phyloP scores from a whole-genome alignment of 2,113 vertebrate genomes.

The Montifringilla adamsi region DNA sequence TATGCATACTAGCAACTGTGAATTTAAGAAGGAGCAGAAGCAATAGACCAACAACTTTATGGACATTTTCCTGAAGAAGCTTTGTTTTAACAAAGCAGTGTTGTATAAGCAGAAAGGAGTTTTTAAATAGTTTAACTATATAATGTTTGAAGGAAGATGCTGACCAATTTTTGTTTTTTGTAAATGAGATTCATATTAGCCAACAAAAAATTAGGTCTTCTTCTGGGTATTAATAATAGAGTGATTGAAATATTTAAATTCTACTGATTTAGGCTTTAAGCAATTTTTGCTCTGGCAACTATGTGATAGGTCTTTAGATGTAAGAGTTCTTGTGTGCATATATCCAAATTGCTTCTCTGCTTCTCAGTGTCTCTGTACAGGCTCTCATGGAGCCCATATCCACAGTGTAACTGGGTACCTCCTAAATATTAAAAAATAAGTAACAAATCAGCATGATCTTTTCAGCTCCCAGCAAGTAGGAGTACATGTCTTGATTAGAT shows the following conservation, averaged over 20 bases:
- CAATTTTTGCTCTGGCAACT: background rate
- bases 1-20: background rate
- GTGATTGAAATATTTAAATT: background rate
- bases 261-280: background rate
- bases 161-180: background rate
- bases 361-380: background rate
- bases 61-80: background rate
- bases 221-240: background rate
- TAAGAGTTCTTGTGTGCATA: background rate
- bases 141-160: background rate
- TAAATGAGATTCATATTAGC: background rate
- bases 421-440: conserved; percentile 51
- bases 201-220: background rate
- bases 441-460: conserved; percentile 55
- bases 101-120: background rate
- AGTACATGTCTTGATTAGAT: conserved; percentile 59
- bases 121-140: background rate
- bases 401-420: background rate
- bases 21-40: conserved; percentile 9
- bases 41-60: background rate
- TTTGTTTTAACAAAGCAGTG: background rate
- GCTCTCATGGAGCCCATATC: background rate
- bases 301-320: background rate
- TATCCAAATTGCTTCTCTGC: background rate
- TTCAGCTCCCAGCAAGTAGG: conserved; percentile 47